phyloP scores from a whole-genome alignment of 2,797 vertebrate genomes.

The Sciaenops ocellatus region DNA sequence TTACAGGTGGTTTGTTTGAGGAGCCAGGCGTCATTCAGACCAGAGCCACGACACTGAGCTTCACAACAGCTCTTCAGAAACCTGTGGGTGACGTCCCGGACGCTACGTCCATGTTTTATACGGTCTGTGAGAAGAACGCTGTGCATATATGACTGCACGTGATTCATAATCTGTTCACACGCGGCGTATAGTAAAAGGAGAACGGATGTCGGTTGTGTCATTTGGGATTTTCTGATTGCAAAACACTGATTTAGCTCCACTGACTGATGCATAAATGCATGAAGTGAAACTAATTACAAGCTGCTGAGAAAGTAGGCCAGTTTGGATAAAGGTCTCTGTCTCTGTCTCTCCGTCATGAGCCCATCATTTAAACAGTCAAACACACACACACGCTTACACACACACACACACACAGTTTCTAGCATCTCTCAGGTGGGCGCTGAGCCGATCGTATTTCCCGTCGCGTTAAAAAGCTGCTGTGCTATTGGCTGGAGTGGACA shows the following conservation, averaged over 20 bases:
- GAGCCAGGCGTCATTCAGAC: no score
- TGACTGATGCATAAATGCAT: conserved; percentile 67
- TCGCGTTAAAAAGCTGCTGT: not conserved
- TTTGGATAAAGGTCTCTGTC: conserved; percentile 53
- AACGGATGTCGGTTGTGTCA: conserved; percentile 18
- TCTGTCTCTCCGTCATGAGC: not conserved
- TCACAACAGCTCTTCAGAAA: no score
- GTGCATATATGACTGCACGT: not conserved
- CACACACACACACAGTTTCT: not conserved
- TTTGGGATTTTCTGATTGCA: conserved; percentile 55
- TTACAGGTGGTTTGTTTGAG: no score
- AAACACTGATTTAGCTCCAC: conserved; percentile 55
- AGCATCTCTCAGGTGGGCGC: not conserved
- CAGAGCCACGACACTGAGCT: no score
- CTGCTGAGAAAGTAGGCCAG: conserved; percentile 60
- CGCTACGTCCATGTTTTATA: no score
- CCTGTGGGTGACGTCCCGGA: no score
- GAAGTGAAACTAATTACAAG: conserved; percentile 61
- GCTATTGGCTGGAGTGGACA: not conserved
- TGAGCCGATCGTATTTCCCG: not conserved
- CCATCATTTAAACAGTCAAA: conserved; percentile 15
- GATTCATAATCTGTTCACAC: not conserved
- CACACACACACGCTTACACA: conserved; percentile 4
- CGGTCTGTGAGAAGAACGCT: no score
- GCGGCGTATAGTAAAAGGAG: not conserved